Evolutionary conservation across 2,113 vertebrate species (phyloP).

Genomic region (Tragelaphus imberbis): DNA sequence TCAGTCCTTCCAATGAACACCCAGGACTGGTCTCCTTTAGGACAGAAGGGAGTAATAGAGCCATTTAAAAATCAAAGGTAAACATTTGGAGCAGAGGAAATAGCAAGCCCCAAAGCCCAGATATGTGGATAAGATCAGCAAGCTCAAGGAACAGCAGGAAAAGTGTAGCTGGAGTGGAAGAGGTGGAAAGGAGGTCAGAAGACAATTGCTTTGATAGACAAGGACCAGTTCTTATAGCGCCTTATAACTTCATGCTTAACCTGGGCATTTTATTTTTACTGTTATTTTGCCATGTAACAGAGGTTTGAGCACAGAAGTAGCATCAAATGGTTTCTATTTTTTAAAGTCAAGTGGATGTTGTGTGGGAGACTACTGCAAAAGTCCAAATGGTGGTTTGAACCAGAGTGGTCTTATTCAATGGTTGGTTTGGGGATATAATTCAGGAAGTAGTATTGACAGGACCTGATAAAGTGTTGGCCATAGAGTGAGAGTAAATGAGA

Average conservation of each 20-base stretch:
- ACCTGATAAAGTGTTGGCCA: background rate
- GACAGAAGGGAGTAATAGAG: background rate
- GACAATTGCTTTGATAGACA: too few species aligned
- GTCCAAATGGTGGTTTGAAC: background rate
- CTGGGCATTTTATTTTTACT: background rate
- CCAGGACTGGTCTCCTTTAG: too few species aligned
- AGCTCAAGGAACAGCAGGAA: background rate
- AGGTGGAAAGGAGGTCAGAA: background rate
- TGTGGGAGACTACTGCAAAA: background rate
- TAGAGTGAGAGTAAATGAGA: background rate
- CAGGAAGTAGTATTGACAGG: background rate
- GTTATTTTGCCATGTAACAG: background rate
- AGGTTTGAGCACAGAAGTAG: background rate
- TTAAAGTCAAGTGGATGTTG: background rate
- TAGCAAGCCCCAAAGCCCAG: background rate
- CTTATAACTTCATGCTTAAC: background rate
- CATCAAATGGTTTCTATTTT: background rate
- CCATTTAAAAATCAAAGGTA: background rate
- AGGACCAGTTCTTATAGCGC: background rate
- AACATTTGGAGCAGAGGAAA: background rate
- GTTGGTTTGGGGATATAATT: background rate
- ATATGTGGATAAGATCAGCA: background rate
- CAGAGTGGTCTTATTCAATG: accelerated
- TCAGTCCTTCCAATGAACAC: too few species aligned
- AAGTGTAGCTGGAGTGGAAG: background rate